Conservation (phyloP, 30 jellyfish, hydroid and myxozoan species). For the Turritopsis rubra region DNA sequence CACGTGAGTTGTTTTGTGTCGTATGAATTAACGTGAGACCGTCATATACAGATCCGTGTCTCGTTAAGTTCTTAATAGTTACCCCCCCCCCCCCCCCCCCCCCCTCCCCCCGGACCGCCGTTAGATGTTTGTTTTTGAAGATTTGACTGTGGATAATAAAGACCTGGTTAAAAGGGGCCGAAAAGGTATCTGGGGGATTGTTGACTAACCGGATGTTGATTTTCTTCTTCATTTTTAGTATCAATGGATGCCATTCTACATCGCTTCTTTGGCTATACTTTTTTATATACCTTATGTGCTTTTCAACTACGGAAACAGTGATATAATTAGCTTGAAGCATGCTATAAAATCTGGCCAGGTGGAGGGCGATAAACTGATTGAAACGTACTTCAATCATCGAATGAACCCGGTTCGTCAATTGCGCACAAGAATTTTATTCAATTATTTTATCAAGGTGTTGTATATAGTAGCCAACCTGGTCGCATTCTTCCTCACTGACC, state of each 20-base stretch:
- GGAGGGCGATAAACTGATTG: background rate
- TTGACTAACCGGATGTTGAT: background rate
- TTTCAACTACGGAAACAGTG: slow-evolving; percentile 19
- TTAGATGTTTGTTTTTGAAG: no score
- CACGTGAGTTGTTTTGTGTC: no score
- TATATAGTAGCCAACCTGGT: slow-evolving; percentile 18
- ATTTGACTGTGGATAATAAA: no score
- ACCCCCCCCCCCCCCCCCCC: no score
- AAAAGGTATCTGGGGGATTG: background rate
- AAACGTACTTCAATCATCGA: slow-evolving; percentile 12
- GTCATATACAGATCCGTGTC: no score
- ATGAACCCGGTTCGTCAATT: slow-evolving; percentile 20
- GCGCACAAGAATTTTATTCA: slow-evolving; percentile 19
- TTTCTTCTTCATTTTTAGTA: slow-evolving; percentile 9
- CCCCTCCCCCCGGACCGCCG: no score
- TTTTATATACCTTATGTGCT: slow-evolving; percentile 29
- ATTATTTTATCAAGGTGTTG: slow-evolving; percentile 15
- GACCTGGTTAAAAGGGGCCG: no score
- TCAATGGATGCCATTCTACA: slow-evolving; percentile 36
- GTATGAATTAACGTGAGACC: no score
- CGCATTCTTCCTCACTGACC: slow-evolving; percentile 14
- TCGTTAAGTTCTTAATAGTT: no score
- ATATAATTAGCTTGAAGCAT: slow-evolving; percentile 18
- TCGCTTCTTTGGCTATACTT: slow-evolving; percentile 22
- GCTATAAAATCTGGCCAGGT: slow-evolving; percentile 17